Base-by-base conservation (phyloP, 92 coral and sea anemone genomes). In the Plumapathes pennacea region DNA sequence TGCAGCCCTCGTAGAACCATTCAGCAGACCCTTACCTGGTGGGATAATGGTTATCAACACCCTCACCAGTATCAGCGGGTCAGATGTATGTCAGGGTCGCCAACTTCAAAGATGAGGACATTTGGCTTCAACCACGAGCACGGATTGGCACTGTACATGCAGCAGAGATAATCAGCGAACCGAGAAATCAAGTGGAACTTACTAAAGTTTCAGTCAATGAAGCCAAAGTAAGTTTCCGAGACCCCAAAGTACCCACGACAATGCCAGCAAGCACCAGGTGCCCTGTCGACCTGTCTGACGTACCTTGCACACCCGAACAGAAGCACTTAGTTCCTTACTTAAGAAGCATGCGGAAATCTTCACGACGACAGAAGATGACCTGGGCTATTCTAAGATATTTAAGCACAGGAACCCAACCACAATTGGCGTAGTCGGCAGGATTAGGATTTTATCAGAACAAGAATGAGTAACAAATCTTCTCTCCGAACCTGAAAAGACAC, bases 51-150 rank as follows among this genome's bases (percentile, higher is more conserved):
- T 65, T 37, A 71, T 69, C 38, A 70, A 76, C 77, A 83, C 80
- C 34, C 34, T 74, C 14, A 64, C 67, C 24, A 37, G 57, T 64
- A 36, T 22, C 28, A 57, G 33, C 54, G 31, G 45, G 53, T 5
- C 63, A 62, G 25, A 50, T 64, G 15, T 48, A 50, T 71, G 90
- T 84, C 22, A 71, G 77, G 71, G 82, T 84, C 53, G 78, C 67
- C 8, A 84, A 84, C 25, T 31, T 77, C 31, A 72, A 46, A 18
- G 72, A 64, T n/a, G 69, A 78, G 32, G 90, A 84, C 42, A 60
- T 71, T 12, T 84, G 90, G 90, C 62, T 78, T 26, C 81, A 65
- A 41, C 86, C 86, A 21, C 66, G 63, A 43, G 74, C 80, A 2
- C 28, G 69, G 13, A 75, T 84, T 27, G 86, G 90, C 33, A 71